Evolutionary conservation across 2,113 vertebrate genomes (phyloP).

Genomic region (Actenoides hombroni): DNA sequence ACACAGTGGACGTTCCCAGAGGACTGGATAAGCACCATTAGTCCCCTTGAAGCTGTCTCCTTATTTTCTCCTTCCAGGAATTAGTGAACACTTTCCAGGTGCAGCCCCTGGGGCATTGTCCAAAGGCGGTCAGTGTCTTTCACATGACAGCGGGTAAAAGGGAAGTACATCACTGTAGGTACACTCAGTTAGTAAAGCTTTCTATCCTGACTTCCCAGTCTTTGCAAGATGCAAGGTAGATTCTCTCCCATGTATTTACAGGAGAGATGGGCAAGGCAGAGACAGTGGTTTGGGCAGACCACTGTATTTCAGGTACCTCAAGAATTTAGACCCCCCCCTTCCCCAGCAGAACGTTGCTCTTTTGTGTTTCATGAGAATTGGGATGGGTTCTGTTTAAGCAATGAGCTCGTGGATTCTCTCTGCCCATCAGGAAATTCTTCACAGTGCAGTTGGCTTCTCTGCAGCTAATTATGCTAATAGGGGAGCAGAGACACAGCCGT

Average conservation of each 20-base stretch:
- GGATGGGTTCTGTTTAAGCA: neutral
- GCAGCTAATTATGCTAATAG: neutral
- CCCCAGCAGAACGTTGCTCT: neutral
- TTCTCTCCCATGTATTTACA: too few species aligned
- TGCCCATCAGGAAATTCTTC: neutral
- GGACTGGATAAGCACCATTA: neutral
- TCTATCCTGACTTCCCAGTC: neutral
- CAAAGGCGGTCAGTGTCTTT: neutral
- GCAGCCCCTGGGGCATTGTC: neutral
- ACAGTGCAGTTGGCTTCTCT: neutral
- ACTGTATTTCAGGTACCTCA: neutral
- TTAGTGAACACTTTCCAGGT: neutral
- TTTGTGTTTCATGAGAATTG: neutral
- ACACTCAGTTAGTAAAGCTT: neutral
- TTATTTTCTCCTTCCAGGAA: neutral
- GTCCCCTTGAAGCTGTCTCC: neutral
- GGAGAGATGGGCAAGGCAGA: neutral
- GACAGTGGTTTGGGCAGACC: too few species aligned
- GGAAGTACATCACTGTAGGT: fast-evolving
- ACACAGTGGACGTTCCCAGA: neutral
- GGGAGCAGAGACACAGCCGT: neutral
- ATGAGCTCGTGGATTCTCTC: neutral
- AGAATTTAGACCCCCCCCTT: neutral
- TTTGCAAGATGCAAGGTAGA: neutral
- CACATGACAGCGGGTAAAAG: neutral